phyloP scores from a whole-genome alignment of 2,797 vertebrate species.

The Liparis tanakae region DNA sequence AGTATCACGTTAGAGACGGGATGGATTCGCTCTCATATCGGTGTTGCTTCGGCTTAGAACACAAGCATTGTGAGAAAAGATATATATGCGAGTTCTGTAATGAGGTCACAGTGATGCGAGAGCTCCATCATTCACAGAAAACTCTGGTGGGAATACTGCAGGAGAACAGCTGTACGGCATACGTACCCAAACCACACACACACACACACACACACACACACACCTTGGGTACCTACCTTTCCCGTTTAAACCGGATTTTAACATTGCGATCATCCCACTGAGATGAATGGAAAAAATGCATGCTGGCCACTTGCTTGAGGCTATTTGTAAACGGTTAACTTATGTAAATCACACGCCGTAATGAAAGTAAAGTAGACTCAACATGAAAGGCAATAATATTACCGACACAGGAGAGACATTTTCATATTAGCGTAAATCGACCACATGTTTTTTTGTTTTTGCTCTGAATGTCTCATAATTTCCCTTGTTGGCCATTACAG shows the following conservation, averaged over 20 bases:
- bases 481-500: slow-evolving; percentile 12
- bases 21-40: neutral
- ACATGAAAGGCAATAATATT: neutral
- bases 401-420: neutral
- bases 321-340: slow-evolving; percentile 1
- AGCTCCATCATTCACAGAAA: slow-evolving; percentile 64
- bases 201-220: neutral
- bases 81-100: slow-evolving; percentile 43
- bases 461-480: slow-evolving; percentile 17
- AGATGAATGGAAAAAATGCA: slow-evolving; percentile 7
- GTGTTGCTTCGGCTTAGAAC: neutral
- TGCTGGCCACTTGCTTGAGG: slow-evolving; percentile 2
- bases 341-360: neutral
- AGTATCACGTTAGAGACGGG: neutral
- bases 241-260: slow-evolving; percentile 51
- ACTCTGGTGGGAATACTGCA: slow-evolving; percentile 64
- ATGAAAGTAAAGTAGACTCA: neutral
- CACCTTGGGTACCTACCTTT: slow-evolving; percentile 35
- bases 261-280: slow-evolving; percentile 25
- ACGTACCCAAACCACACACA: slow-evolving; percentile 21
- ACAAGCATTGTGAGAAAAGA: neutral
- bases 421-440: neutral
- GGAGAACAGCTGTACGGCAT: slow-evolving; percentile 61
- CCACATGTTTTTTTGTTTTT: neutral
- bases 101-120: slow-evolving; percentile 72